Evolutionary conservation across 2,797 vertebrate species (phyloP).

Genomic region (Menidia menidia): DNA sequence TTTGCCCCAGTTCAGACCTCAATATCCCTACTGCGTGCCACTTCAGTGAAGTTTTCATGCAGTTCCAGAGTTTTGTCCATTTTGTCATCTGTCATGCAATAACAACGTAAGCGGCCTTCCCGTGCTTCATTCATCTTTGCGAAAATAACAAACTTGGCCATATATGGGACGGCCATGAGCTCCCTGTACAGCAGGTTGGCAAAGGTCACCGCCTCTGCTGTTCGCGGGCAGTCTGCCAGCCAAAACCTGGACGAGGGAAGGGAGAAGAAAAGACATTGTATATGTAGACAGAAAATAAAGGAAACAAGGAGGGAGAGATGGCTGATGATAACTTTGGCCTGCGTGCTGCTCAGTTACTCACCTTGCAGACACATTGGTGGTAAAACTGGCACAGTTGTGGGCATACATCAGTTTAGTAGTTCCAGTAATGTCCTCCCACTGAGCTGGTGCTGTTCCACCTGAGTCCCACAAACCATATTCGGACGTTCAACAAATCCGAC

Average conservation of each 20-base stretch:
- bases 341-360: conserved; percentile 79
- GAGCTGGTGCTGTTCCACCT: conserved; percentile 96
- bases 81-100: conserved; percentile 99
- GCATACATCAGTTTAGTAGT: conserved; percentile 97
- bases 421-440: conserved; percentile 99
- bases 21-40: conserved; percentile 97
- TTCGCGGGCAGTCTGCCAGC: conserved; percentile 96
- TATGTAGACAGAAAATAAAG: not conserved
- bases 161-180: conserved; percentile 93
- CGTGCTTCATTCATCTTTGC: conserved; percentile 96
- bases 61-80: conserved; percentile 98
- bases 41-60: conserved; percentile 96
- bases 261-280: not conserved
- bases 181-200: conserved; percentile 94
- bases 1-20: conserved; percentile 84
- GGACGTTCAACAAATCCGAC: conserved; percentile 31
- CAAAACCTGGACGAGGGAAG: conserved; percentile 87
- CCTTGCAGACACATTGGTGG: conserved; percentile 98
- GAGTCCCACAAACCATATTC: conserved; percentile 42
- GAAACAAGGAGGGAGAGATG: not conserved
- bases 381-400: conserved; percentile 95
- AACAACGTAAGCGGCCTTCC: conserved; percentile 95
- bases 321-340: not conserved
- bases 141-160: conserved; percentile 99
- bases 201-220: conserved; percentile 94